phyloP scores from a whole-genome alignment of 2,888 invertebrate species.

The Polydrusus tereticollis region DNA sequence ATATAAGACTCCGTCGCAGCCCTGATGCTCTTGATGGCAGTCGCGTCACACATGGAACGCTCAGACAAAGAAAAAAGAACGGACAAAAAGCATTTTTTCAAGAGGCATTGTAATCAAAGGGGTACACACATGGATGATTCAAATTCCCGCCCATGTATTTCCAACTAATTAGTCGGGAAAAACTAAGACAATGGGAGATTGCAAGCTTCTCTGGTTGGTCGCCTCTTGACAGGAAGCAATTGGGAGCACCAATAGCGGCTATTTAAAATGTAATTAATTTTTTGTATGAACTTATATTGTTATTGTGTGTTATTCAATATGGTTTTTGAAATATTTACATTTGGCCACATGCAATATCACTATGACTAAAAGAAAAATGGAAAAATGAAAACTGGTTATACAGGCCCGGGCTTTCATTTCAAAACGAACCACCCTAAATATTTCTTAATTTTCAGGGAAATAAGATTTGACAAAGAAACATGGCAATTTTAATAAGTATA shows the following conservation, averaged over 20 bases:
- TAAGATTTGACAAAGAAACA: too few relatives aligned
- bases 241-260: conserved; percentile 20
- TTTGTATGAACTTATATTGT: too few relatives aligned
- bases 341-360: too few relatives aligned
- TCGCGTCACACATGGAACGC: conserved; percentile 27
- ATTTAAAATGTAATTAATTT: too few relatives aligned
- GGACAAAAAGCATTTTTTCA: conserved; percentile 12
- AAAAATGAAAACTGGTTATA: too few relatives aligned
- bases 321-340: too few relatives aligned
- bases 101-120: conserved; percentile 27
- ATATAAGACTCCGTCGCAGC: not conserved
- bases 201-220: conserved; percentile 62
- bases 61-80: conserved; percentile 26
- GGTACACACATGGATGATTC: conserved; percentile 41
- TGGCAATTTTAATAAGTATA: too few relatives aligned
- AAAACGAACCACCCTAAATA: too few relatives aligned
- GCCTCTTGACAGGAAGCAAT: conserved; percentile 15
- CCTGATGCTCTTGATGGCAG: conserved; percentile 18
- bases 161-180: conserved; percentile 45
- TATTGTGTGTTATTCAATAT: too few relatives aligned
- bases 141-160: conserved; percentile 46
- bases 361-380: too few relatives aligned
- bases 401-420: too few relatives aligned
- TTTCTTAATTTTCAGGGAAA: too few relatives aligned
- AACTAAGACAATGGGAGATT: conserved; percentile 63